A percentile compares a stretch with the other conserved stretches of the same genome.
Evolutionary conservation across 64 coral and sea anemone genomes (phyloP).

Genomic region (Actinia equina): DNA sequence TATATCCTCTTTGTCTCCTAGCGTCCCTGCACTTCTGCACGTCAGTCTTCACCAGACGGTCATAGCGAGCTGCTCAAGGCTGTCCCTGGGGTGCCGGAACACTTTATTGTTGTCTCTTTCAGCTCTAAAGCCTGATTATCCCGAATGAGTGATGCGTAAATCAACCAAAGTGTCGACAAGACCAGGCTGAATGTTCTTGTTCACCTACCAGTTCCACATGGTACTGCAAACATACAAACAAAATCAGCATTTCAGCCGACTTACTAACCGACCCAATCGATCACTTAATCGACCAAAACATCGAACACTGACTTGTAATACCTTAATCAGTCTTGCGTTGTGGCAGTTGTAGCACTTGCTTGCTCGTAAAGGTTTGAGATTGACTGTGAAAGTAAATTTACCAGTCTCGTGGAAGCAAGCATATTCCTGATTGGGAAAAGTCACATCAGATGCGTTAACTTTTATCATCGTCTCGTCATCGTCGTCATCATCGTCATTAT

Average conservation of each 20-base stretch:
- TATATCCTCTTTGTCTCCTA: no score
- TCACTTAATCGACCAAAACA: not conserved
- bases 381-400: not conserved
- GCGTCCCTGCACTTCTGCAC: not conserved
- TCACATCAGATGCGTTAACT: no score
- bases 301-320: not conserved
- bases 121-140: conserved; percentile 5
- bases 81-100: not conserved
- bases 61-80: not conserved
- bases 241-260: no score
- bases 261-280: not conserved
- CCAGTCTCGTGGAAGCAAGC: not conserved
- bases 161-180: not conserved
- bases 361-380: not conserved
- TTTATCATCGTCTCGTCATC: no score
- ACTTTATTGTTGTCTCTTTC: not conserved
- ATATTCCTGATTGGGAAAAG: not conserved
- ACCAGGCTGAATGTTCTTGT: not conserved
- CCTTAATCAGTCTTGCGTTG: not conserved
- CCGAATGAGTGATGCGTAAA: not conserved
- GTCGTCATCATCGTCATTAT: no score
- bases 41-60: not conserved
- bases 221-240: not conserved
- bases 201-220: not conserved
- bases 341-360: conserved; percentile 6